Evolutionary conservation across 2,888 invertebrate species (phyloP).

Genomic region (Clitarchus hookeri): DNA sequence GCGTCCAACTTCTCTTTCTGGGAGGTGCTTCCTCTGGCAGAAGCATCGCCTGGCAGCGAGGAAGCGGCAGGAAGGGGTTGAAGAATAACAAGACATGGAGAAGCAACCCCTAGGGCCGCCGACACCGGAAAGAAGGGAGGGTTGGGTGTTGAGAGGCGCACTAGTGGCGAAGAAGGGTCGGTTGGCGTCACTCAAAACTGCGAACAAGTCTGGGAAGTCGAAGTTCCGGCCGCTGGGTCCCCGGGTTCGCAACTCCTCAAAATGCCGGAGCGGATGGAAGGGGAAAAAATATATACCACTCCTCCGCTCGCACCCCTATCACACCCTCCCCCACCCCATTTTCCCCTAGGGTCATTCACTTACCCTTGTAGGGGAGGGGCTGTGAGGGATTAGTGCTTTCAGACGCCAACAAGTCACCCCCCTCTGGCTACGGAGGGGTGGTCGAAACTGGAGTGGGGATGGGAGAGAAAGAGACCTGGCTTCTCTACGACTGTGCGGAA

Average conservation of each 20-base stretch:
- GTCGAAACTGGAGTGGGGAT: neutral
- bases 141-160: too few species aligned
- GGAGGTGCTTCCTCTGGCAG: neutral
- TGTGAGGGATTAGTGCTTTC: neutral
- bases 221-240: neutral
- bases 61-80: neutral
- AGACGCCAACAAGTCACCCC: too few species aligned
- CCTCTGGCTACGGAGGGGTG: neutral
- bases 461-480: neutral
- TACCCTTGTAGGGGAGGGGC: neutral
- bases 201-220: neutral
- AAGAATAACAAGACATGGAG: constrained; percentile 14
- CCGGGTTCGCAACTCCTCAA: neutral
- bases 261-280: neutral
- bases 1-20: neutral
- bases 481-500: neutral
- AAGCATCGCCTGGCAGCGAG: neutral
- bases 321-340: too few species aligned
- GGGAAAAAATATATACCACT: neutral
- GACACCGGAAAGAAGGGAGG: neutral
- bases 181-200: constrained; percentile 1
- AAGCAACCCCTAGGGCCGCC: neutral
- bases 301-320: neutral
- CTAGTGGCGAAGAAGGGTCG: neutral
- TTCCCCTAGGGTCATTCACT: neutral